phyloP scores from a whole-genome alignment of 2,113 vertebrate genomes.

The Junco hyemalis region DNA sequence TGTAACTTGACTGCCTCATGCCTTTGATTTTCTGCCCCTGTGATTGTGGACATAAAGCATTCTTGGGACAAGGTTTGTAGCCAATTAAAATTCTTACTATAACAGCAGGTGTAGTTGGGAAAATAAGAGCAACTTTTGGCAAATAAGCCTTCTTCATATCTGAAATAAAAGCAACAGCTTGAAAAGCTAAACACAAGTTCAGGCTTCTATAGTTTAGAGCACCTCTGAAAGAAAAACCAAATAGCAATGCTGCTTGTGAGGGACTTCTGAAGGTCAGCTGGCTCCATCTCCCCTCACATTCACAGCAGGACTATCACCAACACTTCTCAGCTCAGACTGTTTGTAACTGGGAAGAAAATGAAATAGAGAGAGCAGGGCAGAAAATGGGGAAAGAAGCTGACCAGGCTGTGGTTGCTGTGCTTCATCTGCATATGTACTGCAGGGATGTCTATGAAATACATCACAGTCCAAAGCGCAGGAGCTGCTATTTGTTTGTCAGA shows the following conservation, averaged over 20 bases:
- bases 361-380: background rate
- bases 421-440: fast-evolving
- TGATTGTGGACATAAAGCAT: background rate
- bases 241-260: background rate
- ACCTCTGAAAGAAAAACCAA: background rate
- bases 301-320: background rate
- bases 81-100: background rate
- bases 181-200: background rate
- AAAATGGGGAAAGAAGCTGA: background rate
- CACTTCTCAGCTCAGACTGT: background rate
- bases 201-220: background rate
- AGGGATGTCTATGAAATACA: background rate
- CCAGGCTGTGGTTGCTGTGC: background rate
- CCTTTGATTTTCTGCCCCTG: background rate
- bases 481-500: background rate
- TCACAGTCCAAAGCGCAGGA: background rate
- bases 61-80: background rate
- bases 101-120: background rate
- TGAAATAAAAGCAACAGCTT: background rate
- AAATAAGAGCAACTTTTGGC: background rate
- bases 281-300: background rate
- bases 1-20: background rate
- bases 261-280: background rate
- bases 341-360: background rate
- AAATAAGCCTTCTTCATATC: background rate